These are phyloP conservation scores for Lethrus apterus DNA, from an alignment of 1,140 invertebrate genomes.

Conservation along the genomic window DNA sequence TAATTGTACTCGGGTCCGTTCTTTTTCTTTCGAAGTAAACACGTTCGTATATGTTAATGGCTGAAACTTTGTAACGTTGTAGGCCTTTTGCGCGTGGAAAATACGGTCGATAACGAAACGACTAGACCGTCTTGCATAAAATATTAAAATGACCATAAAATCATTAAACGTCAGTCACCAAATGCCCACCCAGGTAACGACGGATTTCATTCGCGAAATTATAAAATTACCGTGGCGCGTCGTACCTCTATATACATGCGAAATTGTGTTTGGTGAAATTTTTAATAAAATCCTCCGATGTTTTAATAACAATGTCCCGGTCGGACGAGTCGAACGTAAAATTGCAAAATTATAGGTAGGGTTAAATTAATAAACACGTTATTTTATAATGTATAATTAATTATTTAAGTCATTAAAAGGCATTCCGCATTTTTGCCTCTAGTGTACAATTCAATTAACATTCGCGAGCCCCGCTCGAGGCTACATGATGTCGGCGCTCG, in stretches of 20 bases:
- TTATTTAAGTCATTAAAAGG: conserved; percentile 21
- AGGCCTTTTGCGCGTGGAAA: too few species aligned
- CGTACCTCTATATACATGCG: too few species aligned
- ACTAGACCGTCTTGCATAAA: too few species aligned
- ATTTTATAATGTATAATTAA: conserved; percentile 23
- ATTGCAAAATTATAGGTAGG: conserved; percentile 13
- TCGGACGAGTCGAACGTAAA: neutral
- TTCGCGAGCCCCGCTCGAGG: conserved; percentile 18
- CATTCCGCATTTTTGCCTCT: conserved; percentile 16
- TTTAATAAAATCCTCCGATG: neutral
- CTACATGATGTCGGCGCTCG: conserved; percentile 17
- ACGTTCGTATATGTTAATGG: too few species aligned
- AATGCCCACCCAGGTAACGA: conserved; percentile 8
- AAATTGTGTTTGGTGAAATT: conserved; percentile 8
- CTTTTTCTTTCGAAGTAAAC: too few species aligned
- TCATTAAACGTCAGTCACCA: conserved; percentile 8
- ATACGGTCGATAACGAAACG: too few species aligned
- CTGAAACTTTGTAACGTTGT: too few species aligned
- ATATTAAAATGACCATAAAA: conserved; percentile 13
- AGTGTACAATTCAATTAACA: conserved; percentile 24
- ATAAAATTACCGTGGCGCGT: conserved; percentile 4
- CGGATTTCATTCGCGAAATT: conserved; percentile 2
- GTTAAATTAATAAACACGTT: conserved; percentile 18
- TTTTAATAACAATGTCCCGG: neutral
- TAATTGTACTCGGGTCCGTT: too few species aligned